phyloP scores from a whole-genome alignment of 1,140 invertebrate species.

The Drosophila orosa region DNA sequence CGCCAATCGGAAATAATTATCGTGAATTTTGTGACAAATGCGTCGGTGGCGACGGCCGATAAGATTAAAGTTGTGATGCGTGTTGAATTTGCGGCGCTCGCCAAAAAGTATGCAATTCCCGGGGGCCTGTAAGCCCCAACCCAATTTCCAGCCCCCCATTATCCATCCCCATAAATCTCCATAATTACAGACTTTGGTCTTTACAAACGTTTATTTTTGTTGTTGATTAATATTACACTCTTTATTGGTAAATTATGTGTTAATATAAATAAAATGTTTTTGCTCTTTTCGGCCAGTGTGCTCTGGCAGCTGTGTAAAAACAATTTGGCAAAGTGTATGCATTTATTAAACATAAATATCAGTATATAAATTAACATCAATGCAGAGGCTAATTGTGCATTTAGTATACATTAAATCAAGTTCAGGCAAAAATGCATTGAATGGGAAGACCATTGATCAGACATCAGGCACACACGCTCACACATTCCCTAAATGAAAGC shows the following conservation, averaged over 20 bases:
- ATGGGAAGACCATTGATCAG: constrained; percentile 41
- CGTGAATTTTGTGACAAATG: constrained; percentile 57
- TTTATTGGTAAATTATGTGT: constrained; percentile 70
- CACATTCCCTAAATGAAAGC: constrained; percentile 18
- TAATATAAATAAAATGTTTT: constrained; percentile 57
- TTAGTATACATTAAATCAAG: constrained; percentile 73
- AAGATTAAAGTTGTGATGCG: constrained; percentile 56
- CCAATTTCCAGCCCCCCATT: constrained; percentile 4
- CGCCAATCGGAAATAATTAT: constrained; percentile 69
- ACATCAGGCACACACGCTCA: constrained; percentile 7
- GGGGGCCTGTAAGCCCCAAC: background rate
- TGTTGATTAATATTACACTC: constrained; percentile 56
- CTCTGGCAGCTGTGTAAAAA: constrained; percentile 40
- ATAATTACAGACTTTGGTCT: constrained; percentile 28
- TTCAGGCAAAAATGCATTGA: constrained; percentile 60
- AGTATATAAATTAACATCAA: constrained; percentile 53
- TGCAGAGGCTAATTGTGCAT: constrained; percentile 40
- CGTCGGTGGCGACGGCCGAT: constrained; percentile 28
- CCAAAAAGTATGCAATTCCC: constrained; percentile 58
- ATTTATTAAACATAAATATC: constrained; percentile 53
- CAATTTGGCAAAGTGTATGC: constrained; percentile 67
- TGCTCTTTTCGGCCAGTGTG: constrained; percentile 13
- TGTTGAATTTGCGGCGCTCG: constrained; percentile 17
- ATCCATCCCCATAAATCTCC: constrained; percentile 29
- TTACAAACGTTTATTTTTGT: constrained; percentile 47